Base-by-base conservation (phyloP, 1,140 invertebrate species). In the Temnothorax nylanderi region DNA sequence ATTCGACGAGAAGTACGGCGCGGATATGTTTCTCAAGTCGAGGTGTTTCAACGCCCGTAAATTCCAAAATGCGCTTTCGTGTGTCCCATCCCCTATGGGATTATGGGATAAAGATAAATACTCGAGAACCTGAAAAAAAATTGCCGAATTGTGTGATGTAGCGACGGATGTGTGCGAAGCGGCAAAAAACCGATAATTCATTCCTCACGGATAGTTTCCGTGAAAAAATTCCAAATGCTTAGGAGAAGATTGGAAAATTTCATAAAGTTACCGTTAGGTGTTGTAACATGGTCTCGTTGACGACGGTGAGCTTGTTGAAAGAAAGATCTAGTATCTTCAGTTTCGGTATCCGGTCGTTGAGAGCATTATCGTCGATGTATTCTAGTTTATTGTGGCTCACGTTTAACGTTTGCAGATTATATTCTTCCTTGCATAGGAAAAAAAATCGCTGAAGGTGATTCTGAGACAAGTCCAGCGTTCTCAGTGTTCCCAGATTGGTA, bases 211-310 rank as follows among this genome's bases (percentile, higher is more conserved):
- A 0, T 56, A 8, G 64, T 54, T 16, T 37, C 5, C 0, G 0
- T 56, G 10, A 37, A 0, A 47, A 32, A 10, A 71, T 44, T 47
- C 16, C 82, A 47, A 95, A 88, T 64, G 11, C 75, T 93, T 62
- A 44, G 5, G 5, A 41, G 8, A 41, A 1, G 18, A 37, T 44
- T 44, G 21, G 0, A 6, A 67, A 67, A 34, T 64, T 64, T 16
- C 13, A 0, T 67, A 47, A 21, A 37, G 3, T 87, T 93, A 95
- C 95, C 93, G 91, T 93, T 88, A 95, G 93, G 65, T 95, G 92
- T 75, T 94, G 92, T 16, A 95, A 37, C 94, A 95, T 95, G 0
- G 94, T 94, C 58, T 95, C 94, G 37, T 95, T 95, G 4, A 95
- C 88, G 3, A 94, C 82, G 4, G 88, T 89, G 44, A 95, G 87